Evolutionary conservation across 1,140 invertebrate species (phyloP).

Genomic region (Pseudomyrmex flavicornis): DNA sequence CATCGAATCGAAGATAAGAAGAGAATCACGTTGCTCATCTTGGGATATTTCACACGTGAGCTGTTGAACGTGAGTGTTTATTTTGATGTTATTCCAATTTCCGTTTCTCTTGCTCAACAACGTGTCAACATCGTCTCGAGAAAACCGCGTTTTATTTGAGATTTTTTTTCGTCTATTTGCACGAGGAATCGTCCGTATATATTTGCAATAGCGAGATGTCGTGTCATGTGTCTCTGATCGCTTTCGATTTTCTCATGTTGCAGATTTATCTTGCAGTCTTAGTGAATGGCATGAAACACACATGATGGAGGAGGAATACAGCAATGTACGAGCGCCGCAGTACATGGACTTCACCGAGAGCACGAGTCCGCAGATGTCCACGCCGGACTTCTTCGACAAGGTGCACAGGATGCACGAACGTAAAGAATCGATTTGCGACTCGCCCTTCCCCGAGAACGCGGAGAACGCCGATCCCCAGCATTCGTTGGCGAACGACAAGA

Average conservation of each 20-base stretch:
- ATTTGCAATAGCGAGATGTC: too few relatives aligned
- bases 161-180: too few relatives aligned
- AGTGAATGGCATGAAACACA: neutral
- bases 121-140: too few relatives aligned
- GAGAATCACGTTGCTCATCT: too few relatives aligned
- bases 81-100: too few relatives aligned
- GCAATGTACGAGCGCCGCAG: slow-evolving; percentile 73
- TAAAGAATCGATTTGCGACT: neutral
- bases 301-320: slow-evolving; percentile 70
- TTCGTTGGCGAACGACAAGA: neutral
- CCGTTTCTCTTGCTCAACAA: too few relatives aligned
- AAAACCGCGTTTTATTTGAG: too few relatives aligned
- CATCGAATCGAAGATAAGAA: too few relatives aligned
- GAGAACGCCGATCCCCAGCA: neutral
- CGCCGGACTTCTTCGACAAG: slow-evolving; percentile 75
- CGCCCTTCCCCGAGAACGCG: neutral
- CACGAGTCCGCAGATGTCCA: slow-evolving; percentile 65
- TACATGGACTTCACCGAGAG: slow-evolving; percentile 77
- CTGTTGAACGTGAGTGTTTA: too few relatives aligned
- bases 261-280: neutral
- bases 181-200: too few relatives aligned
- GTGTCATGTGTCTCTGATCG: neutral
- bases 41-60: too few relatives aligned
- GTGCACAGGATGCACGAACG: slow-evolving; percentile 59
- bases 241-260: slow-evolving; percentile 2